phyloP scores from a whole-genome alignment of 2,888 invertebrate species.

The Lasioglossum marginatum region DNA sequence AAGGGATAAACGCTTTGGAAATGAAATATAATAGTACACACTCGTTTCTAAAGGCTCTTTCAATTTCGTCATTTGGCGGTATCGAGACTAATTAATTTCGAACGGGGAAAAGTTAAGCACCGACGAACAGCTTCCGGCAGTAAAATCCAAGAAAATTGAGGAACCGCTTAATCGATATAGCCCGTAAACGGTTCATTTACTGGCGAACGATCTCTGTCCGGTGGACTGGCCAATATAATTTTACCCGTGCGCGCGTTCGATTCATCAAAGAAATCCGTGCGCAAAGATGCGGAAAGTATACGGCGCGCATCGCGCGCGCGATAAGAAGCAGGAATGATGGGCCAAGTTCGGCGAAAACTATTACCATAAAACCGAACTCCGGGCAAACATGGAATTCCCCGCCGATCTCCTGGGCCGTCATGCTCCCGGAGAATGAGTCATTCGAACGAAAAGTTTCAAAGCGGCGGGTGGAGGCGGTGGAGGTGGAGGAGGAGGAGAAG shows the following conservation, averaged over 20 bases:
- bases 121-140: neutral
- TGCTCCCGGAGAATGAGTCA: slow-evolving; percentile 18
- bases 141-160: neutral
- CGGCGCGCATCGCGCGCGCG: neutral
- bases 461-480: neutral
- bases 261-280: neutral
- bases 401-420: neutral
- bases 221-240: neutral
- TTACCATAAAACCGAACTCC: neutral
- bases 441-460: neutral
- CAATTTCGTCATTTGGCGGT: neutral
- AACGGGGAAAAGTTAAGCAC: neutral
- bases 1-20: neutral
- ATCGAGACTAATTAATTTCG: neutral
- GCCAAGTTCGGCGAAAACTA: neutral
- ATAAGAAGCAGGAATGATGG: neutral
- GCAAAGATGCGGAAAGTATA: neutral
- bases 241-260: neutral
- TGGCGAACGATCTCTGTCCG: neutral
- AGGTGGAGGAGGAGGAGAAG: neutral
- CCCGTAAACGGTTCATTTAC: neutral
- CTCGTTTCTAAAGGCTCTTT: neutral
- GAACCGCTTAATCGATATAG: neutral
- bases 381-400: neutral
- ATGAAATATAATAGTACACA: neutral